Evolutionary conservation across 1,140 invertebrate genomes (phyloP).

Genomic region (Popillia japonica): DNA sequence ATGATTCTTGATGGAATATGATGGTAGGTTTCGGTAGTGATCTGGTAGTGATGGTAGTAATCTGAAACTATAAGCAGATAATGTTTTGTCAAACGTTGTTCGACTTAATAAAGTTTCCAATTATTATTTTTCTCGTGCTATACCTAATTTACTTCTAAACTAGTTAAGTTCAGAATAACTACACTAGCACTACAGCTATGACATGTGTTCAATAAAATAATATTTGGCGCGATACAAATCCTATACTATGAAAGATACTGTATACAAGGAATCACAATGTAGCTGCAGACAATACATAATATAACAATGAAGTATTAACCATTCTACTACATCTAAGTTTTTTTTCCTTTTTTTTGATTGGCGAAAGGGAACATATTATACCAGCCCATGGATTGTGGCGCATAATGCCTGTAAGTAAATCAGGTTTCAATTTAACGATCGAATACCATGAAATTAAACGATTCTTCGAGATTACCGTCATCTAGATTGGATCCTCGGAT

Average conservation of each 20-base stretch:
- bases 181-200: too few relatives aligned
- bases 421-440: conserved; percentile 22
- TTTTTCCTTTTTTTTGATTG: background rate
- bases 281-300: background rate
- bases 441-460: conserved; percentile 24
- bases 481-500: background rate
- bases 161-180: too few relatives aligned
- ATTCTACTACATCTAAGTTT: conserved; percentile 1
- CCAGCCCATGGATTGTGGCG: background rate
- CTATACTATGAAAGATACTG: background rate
- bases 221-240: background rate
- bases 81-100: too few relatives aligned
- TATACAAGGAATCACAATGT: background rate
- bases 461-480: conserved; percentile 23
- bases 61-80: too few relatives aligned
- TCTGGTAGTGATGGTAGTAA: too few relatives aligned
- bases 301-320: conserved; percentile 17
- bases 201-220: background rate
- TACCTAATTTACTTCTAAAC: too few relatives aligned
- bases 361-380: background rate
- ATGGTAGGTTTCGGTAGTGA: too few relatives aligned
- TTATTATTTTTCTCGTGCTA: too few relatives aligned
- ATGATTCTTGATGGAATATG: too few relatives aligned
- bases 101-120: too few relatives aligned
- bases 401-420: background rate